Percentiles rank a stretch among this genome's conserved stretches.
phyloP scores from a whole-genome alignment of 1,140 invertebrate genomes.

The Reticulitermes speratus region DNA sequence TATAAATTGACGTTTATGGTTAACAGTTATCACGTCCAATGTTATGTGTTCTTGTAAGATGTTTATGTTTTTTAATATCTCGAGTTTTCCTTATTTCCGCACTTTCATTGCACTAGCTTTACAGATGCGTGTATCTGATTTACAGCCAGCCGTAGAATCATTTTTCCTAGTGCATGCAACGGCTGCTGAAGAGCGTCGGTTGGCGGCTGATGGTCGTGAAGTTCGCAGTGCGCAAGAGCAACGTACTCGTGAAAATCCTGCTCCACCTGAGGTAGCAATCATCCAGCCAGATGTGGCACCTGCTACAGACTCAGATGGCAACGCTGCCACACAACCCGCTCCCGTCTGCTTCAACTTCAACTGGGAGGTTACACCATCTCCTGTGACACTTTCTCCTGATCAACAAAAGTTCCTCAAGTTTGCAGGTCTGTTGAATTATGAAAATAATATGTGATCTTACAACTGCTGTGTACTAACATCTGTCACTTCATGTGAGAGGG shows the following conservation, averaged over 20 bases:
- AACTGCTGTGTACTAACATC: no score
- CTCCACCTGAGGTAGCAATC: not conserved
- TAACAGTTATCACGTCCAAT: no score
- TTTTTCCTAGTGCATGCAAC: constrained; percentile 88
- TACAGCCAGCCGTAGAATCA: constrained; percentile 85
- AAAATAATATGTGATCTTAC: not conserved
- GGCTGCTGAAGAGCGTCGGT: constrained; percentile 38
- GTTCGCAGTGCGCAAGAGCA: not conserved
- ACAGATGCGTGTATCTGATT: not conserved
- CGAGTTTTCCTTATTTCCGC: no score
- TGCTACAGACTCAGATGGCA: constrained; percentile 18
- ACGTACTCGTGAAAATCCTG: not conserved
- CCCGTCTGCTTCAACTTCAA: constrained; percentile 15
- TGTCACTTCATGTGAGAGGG: not conserved
- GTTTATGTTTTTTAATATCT: no score
- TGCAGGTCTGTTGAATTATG: constrained; percentile 55
- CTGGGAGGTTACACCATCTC: constrained; percentile 20
- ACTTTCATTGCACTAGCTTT: no score
- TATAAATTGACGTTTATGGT: no score
- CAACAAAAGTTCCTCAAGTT: constrained; percentile 79
- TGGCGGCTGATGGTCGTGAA: constrained; percentile 21
- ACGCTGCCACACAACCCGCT: not conserved
- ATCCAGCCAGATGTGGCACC: constrained; percentile 24
- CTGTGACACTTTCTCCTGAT: constrained; percentile 50
- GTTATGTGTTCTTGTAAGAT: no score